Evolutionary conservation across 2,888 invertebrate species (phyloP).

Genomic region (Watsonalla cultraria): DNA sequence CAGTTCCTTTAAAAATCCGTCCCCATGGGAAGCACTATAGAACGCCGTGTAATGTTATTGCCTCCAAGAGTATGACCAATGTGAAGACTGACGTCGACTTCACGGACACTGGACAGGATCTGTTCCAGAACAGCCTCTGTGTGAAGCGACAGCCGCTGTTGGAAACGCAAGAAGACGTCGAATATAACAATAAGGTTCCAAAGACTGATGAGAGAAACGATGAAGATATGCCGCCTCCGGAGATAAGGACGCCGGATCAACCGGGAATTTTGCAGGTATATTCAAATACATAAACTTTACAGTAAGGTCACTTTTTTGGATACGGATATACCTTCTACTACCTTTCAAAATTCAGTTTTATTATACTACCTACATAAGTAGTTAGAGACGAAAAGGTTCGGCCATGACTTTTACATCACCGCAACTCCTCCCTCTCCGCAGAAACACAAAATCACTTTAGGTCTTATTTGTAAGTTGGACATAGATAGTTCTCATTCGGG

Average conservation of each 20-base stretch:
- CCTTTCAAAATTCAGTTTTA: not conserved
- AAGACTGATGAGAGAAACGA: conserved; percentile 64
- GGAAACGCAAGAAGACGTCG: conserved; percentile 63
- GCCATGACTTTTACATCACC: too few species aligned
- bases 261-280: conserved; percentile 83
- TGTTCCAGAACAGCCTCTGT: conserved; percentile 48
- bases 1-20: conserved; percentile 78
- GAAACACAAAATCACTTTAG: too few species aligned
- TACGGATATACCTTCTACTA: too few species aligned
- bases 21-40: conserved; percentile 64
- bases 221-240: conserved; percentile 36
- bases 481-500: too few species aligned
- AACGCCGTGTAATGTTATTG: conserved; percentile 60
- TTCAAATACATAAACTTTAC: not conserved
- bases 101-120: conserved; percentile 63
- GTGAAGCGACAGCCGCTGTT: conserved; percentile 74
- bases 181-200: conserved; percentile 73
- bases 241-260: conserved; percentile 49
- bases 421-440: too few species aligned
- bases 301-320: not conserved
- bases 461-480: too few species aligned
- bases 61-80: conserved; percentile 81
- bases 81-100: conserved; percentile 75
- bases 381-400: too few species aligned
- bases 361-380: too few species aligned